phyloP scores from a whole-genome alignment of 2,113 vertebrate species.

The Limnothrissa miodon region DNA sequence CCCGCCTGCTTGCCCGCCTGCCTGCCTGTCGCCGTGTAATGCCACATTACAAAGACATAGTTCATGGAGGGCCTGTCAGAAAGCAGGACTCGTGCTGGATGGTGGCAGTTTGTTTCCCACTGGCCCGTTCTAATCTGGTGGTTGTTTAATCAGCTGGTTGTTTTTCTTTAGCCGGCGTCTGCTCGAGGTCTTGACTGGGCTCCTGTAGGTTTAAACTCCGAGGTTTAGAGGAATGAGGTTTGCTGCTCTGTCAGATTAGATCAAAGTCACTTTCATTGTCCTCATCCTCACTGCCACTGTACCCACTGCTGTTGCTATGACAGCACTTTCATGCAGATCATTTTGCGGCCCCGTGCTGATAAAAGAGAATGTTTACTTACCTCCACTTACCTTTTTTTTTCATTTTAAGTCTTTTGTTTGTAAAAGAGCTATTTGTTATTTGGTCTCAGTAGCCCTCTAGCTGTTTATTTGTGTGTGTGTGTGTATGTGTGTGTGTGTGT shows the following conservation, averaged over 20 bases:
- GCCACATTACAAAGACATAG: constrained; percentile 8
- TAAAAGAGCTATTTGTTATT: background rate
- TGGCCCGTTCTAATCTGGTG: background rate
- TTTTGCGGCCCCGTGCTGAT: constrained; percentile 50
- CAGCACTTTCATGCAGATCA: constrained; percentile 42
- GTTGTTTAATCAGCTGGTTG: background rate
- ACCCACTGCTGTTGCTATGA: constrained; percentile 47
- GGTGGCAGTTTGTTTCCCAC: background rate
- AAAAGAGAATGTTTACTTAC: constrained; percentile 31
- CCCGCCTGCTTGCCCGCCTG: no score
- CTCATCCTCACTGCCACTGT: background rate
- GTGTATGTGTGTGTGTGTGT: background rate
- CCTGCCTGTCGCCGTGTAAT: background rate
- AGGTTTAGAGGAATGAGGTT: background rate
- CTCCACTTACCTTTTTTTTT: background rate
- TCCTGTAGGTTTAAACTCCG: background rate
- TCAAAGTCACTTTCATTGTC: background rate
- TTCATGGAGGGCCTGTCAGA: background rate
- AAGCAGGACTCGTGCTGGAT: background rate
- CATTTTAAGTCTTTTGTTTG: background rate
- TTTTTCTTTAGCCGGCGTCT: background rate
- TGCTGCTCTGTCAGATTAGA: background rate
- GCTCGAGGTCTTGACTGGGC: background rate
- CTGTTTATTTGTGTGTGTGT: background rate
- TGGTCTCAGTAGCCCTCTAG: background rate